Percentiles rank a stretch among this genome's conserved stretches.
These are phyloP conservation scores for Gymnothorax reevesii DNA, from an alignment of 2,797 vertebrate species.

Conservation along the genomic window DNA sequence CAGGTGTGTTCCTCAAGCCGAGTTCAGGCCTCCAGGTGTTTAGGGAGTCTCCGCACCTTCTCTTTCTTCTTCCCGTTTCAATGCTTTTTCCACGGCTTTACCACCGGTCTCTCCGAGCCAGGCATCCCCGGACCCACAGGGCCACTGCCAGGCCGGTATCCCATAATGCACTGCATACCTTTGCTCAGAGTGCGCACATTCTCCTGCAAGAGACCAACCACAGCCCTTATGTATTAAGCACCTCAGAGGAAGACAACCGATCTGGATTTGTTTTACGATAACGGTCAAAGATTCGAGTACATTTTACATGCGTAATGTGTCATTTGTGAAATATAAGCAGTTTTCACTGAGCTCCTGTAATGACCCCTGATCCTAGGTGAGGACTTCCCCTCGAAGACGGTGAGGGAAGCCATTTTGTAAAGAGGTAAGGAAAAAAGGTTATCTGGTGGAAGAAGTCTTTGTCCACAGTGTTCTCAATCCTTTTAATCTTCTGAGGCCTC, in stretches of 20 bases:
- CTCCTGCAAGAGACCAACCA: slow-evolving; percentile 70
- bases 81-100: slow-evolving; percentile 97
- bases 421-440: slow-evolving; percentile 25
- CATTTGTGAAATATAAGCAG: too few species aligned
- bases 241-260: too few species aligned
- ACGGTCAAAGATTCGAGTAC: not conserved
- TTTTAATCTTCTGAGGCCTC: slow-evolving; percentile 70
- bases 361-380: not conserved
- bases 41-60: slow-evolving; percentile 88
- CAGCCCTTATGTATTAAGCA: too few species aligned
- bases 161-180: slow-evolving; percentile 86
- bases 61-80: slow-evolving; percentile 95
- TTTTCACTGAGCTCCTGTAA: too few species aligned
- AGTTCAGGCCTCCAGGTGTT: slow-evolving; percentile 86
- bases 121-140: slow-evolving; percentile 47
- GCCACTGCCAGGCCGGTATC: slow-evolving; percentile 79
- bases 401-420: not conserved
- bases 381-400: not conserved
- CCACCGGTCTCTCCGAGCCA: slow-evolving; percentile 52
- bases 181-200: slow-evolving; percentile 87
- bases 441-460: slow-evolving; percentile 96
- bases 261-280: not conserved
- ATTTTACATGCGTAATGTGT: too few species aligned
- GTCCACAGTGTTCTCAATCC: slow-evolving; percentile 91
- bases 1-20: not conserved